These are phyloP conservation scores for Anoplius nigerrimus DNA, from an alignment of 2,888 invertebrate species.

Conservation along the genomic window DNA sequence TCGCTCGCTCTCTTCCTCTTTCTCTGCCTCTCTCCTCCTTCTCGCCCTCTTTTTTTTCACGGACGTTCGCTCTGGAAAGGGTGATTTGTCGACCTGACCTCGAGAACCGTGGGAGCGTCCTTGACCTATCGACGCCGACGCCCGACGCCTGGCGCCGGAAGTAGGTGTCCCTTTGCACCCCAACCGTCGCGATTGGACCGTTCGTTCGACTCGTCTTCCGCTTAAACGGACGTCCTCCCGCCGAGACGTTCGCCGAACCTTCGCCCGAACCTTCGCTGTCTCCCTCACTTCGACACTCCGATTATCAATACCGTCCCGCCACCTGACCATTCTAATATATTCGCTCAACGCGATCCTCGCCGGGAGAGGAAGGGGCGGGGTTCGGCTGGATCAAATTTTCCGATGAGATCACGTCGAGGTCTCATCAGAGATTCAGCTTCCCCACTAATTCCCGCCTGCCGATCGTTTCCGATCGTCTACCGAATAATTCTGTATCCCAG, in stretches of 20 bases:
- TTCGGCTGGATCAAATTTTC: too few species aligned
- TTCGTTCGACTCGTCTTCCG: conserved; percentile 16
- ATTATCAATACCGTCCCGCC: background rate
- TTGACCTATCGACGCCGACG: conserved; percentile 73
- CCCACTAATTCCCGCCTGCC: too few species aligned
- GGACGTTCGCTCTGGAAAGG: conserved; percentile 70
- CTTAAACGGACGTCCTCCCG: conserved; percentile 22
- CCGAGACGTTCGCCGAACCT: background rate
- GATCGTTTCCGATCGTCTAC: too few species aligned
- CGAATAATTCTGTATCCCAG: too few species aligned
- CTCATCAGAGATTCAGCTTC: too few species aligned
- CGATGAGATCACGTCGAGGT: too few species aligned
- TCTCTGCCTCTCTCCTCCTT: conserved; percentile 19
- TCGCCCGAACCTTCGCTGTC: too few species aligned
- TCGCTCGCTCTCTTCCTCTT: conserved; percentile 25
- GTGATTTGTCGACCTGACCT: conserved; percentile 74
- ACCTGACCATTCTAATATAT: background rate
- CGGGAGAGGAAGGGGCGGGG: background rate
- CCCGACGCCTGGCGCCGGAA: conserved; percentile 61
- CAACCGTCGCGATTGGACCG: conserved; percentile 20
- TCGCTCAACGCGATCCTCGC: background rate
- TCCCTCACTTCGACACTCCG: too few species aligned
- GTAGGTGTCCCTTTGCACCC: conserved; percentile 42
- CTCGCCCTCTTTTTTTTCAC: conserved; percentile 59
- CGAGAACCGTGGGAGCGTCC: conserved; percentile 70